phyloP scores from a whole-genome alignment of 1,140 invertebrate genomes.

The Periplaneta americana region DNA sequence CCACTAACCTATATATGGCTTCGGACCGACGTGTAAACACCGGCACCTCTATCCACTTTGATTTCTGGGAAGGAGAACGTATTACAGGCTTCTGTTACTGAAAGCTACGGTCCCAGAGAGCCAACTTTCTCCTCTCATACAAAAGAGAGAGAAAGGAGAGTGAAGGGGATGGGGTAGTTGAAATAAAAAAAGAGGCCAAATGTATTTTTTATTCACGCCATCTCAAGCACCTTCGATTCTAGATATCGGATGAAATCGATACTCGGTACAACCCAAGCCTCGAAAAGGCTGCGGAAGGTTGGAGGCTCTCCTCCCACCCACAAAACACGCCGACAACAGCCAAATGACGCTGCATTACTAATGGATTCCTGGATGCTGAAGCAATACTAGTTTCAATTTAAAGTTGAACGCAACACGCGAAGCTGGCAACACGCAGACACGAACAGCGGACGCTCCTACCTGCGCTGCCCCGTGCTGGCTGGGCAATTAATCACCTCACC shows the following conservation, averaged over 20 bases:
- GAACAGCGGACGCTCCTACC: no score
- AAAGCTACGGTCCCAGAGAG: neutral
- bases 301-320: neutral
- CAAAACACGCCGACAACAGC: neutral
- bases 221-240: neutral
- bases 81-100: neutral
- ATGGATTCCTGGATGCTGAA: neutral
- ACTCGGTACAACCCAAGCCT: neutral
- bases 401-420: neutral
- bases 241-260: neutral
- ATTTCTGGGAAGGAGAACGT: neutral
- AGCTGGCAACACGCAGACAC: neutral
- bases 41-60: neutral
- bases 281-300: neutral
- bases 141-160: neutral
- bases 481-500: no score
- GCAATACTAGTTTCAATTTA: neutral
- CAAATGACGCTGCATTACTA: neutral
- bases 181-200: neutral
- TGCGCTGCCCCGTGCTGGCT: no score
- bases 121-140: neutral
- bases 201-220: neutral
- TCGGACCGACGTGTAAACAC: neutral
- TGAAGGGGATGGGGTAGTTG: no score
- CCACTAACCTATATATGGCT: no score